A percentile compares a stretch with the other conserved stretches of the same genome.
Evolutionary conservation across 2,797 vertebrate genomes (phyloP).

Genomic region (Sternotherus odoratus): DNA sequence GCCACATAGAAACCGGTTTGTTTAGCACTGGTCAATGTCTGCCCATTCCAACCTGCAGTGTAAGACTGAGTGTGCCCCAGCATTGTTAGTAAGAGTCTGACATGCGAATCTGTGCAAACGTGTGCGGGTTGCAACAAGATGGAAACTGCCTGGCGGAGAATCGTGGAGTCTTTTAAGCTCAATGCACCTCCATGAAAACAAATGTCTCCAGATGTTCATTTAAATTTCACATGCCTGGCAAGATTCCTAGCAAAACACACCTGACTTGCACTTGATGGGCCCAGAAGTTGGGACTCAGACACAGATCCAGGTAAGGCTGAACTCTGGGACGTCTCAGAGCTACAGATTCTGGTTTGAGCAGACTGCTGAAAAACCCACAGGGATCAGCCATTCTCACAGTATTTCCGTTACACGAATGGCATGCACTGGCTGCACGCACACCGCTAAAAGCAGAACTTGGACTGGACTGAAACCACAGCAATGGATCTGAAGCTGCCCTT

Average conservation of each 20-base stretch:
- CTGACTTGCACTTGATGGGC: background rate
- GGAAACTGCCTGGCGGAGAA: background rate
- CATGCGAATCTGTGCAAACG: constrained; percentile 29
- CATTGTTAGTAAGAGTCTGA: constrained; percentile 32
- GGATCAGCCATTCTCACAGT: background rate
- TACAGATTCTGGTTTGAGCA: background rate
- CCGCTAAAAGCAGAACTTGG: background rate
- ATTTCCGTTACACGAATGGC: background rate
- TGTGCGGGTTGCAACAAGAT: constrained; percentile 25
- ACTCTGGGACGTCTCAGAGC: background rate
- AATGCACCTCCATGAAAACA: constrained; percentile 25
- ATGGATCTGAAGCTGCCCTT: background rate
- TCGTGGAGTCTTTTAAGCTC: constrained; percentile 17
- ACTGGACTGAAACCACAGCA: background rate
- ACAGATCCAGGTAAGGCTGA: background rate
- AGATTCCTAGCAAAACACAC: constrained; percentile 53
- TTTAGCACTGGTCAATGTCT: fast-evolving
- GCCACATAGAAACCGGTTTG: background rate
- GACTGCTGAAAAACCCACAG: background rate
- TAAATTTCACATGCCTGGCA: constrained; percentile 52
- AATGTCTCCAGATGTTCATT: constrained; percentile 64
- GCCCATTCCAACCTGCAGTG: background rate
- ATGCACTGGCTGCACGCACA: background rate
- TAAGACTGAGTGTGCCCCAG: fast-evolving
- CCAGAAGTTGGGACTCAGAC: background rate